These are phyloP conservation scores for Urocynchramus pylzowi DNA, from an alignment of 2,113 vertebrate genomes.

Conservation along the genomic window DNA sequence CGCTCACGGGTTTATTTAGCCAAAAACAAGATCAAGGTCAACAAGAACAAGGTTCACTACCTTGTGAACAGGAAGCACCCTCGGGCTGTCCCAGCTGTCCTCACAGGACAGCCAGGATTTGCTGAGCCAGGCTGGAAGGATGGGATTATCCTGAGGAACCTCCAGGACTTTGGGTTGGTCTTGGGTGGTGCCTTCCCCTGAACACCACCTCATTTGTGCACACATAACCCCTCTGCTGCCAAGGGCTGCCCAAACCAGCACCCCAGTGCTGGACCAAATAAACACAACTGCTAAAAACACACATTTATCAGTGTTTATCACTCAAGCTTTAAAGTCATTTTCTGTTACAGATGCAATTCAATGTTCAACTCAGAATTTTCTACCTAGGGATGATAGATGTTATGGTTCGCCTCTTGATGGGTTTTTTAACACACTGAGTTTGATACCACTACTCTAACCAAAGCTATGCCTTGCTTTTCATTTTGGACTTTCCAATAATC, in stretches of 20 bases:
- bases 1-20: not conserved
- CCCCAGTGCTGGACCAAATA: rapidly evolving
- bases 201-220: not conserved
- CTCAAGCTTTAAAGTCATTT: not conserved
- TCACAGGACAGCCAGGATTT: not conserved
- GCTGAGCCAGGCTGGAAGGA: not conserved
- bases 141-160: not conserved
- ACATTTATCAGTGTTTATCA: not conserved
- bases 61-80: not conserved
- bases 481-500: not conserved
- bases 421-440: not conserved
- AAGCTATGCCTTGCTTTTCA: not conserved
- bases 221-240: not conserved
- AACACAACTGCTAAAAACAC: not conserved
- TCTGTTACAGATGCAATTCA: not conserved
- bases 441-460: not conserved
- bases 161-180: not conserved
- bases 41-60: not conserved
- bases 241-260: not conserved
- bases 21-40: not conserved
- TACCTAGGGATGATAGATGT: not conserved
- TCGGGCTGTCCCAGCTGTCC: not conserved
- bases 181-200: not conserved
- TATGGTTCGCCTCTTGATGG: not conserved
- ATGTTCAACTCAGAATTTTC: not conserved